Evolutionary conservation across 2,113 vertebrate species (phyloP), one percentile per base, ranked within the genome.

Genomic region (Phycodurus eques): DNA sequence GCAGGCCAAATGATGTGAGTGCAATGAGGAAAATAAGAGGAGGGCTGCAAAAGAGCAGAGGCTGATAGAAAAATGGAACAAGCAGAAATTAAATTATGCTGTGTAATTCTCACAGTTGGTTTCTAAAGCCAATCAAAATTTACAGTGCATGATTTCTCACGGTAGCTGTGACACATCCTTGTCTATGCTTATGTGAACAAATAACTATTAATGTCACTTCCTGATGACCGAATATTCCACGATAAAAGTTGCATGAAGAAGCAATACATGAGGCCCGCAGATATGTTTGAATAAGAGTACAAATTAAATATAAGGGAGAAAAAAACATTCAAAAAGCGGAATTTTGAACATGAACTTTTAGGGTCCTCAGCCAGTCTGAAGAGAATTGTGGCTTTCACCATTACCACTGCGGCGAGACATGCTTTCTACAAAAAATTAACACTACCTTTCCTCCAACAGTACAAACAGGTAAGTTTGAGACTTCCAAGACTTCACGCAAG

Each of bases 1-100:
- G 14, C 42, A 20, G 67, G 67, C 69, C 8, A 0, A 70, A 76
- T 39, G 56, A 65, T 78, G 72, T 53, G 5, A 64, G 64, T 66
- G 74, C 46, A 69, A 66, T 71, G 19, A 70, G 60, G 59, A 66
- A 70, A 66, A 63, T 46, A 73, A 5, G 17, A 17, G 63, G 31
- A 62, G 57, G 70, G 56, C 31, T 12, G 27, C 20, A 53, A 46
- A 31, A 68, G 59, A 59, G 74, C 51, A 66, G 57, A 56, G 22
- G 68, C 12, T 66, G 57, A 73, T 13, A 60, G 51, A 69, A 75
- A 80, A 47, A 47, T 47, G 46, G 46, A 47, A 2, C 4, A 14
- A 47, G 46, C 13, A 47, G 46, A 47, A 15, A 47, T 0, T 14
- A 14, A 15, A 14, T 4, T 47, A 15, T 15, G 46, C 46, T 47